Evolutionary conservation across 2,888 invertebrate species (phyloP).

Genomic region (Synanthedon tipuliformis): DNA sequence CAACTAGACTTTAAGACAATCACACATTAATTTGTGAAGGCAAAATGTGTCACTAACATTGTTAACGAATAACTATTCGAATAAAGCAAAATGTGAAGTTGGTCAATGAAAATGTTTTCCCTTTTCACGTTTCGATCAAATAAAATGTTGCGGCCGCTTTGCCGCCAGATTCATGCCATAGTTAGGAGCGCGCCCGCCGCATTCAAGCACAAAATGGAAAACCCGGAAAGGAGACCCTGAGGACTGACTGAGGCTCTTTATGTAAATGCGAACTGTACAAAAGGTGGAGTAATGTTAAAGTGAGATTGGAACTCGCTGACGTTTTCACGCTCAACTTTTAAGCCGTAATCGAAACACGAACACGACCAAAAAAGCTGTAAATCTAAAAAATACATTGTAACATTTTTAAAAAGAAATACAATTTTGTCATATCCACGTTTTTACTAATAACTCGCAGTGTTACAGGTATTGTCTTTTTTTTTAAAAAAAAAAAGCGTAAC

Average conservation of each 20-base stretch:
- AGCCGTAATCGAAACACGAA: conserved; percentile 18
- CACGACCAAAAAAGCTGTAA: neutral
- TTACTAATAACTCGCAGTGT: too few relatives aligned
- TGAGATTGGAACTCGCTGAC: conserved; percentile 45
- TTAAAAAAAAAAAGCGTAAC: too few relatives aligned
- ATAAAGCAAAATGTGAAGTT: conserved; percentile 4
- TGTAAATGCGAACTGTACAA: conserved; percentile 58
- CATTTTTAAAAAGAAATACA: too few relatives aligned
- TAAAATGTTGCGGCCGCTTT: conserved; percentile 43
- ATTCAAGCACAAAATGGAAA: conserved; percentile 61
- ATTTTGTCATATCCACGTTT: too few relatives aligned
- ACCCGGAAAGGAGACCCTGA: conserved; percentile 58
- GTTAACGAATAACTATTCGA: neutral
- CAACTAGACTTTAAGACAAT: too few relatives aligned
- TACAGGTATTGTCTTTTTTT: too few relatives aligned
- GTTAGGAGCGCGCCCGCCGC: conserved; percentile 34
- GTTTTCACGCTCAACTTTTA: conserved; percentile 35
- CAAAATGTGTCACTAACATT: too few relatives aligned
- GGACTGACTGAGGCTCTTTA: conserved; percentile 56
- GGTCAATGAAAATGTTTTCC: conserved; percentile 15
- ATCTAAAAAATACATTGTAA: too few relatives aligned
- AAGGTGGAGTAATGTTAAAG: conserved; percentile 52
- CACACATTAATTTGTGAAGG: too few relatives aligned
- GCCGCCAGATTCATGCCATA: conserved; percentile 38
- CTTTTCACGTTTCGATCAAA: conserved; percentile 36